phyloP scores from a whole-genome alignment of 2,888 invertebrate genomes.

The Pollenia amentaria region DNA sequence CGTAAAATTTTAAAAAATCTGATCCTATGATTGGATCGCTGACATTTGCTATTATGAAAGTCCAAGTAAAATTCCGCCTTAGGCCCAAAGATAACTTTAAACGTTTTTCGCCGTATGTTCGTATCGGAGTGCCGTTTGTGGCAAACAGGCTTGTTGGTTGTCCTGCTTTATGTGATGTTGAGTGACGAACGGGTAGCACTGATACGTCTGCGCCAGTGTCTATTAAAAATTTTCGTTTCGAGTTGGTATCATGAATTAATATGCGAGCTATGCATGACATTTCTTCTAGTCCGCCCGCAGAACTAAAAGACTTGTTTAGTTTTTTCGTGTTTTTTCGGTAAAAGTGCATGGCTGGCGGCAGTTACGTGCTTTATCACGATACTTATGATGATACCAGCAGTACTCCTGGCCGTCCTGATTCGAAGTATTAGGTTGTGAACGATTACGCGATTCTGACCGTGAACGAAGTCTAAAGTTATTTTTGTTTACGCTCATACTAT shows the following conservation, averaged over 20 bases:
- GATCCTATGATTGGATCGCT: no score
- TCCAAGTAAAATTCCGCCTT: slow-evolving; percentile 48
- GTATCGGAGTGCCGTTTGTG: slow-evolving; percentile 4
- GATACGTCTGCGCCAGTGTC: no score
- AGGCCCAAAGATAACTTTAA: slow-evolving; percentile 7
- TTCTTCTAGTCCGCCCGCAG: neutral
- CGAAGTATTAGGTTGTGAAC: no score
- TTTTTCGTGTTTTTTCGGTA: neutral
- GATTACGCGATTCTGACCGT: no score
- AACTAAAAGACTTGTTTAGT: neutral
- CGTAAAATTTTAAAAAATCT: no score
- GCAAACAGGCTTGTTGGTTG: neutral
- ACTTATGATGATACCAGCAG: no score
- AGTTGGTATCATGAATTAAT: neutral
- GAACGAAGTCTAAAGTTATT: no score
- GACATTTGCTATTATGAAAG: slow-evolving; percentile 57
- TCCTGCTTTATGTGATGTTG: no score
- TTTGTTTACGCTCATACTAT: no score
- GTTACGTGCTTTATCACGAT: neutral
- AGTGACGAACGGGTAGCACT: no score
- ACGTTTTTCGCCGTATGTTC: slow-evolving; percentile 25
- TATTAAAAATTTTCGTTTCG: neutral
- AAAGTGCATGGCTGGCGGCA: neutral
- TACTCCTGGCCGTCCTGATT: no score
- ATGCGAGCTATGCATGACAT: neutral